Evolutionary conservation across 2,797 vertebrate species (phyloP), one percentile per base, ranked within the genome.

Genomic region (Myotis planiceps): DNA sequence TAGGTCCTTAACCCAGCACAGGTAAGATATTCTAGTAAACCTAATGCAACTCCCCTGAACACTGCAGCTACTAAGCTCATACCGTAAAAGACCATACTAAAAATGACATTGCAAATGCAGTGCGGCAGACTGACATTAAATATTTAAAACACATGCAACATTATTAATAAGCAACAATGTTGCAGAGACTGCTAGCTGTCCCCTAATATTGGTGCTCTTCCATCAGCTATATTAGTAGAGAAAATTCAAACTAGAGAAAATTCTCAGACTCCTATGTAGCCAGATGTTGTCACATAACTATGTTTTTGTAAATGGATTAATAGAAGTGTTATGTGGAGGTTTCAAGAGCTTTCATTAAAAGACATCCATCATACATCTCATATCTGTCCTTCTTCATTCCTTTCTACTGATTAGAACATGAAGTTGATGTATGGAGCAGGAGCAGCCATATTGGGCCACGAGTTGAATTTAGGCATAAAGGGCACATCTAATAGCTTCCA

Each of bases 241-340:
- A 82, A 88, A 88, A 69, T 58, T 19, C 39, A 45, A 92, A 65
- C 51, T 1, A 66, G n/a, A 93, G n/a, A 85, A 90, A 88, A 74
- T 58, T 27, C 9, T 21, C 58, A 82, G 63, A 32, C 10, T 79
- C 47, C 29, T 92, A 47, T 74, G 29, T 42, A 29, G 51, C 74
- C 63, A 87, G 72, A 51, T 47, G 5, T 53, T 68, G 32, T 25
- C 29, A 68, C 8, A 60, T 29, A 53, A 74, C 23, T 79, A 58
- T 71, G 2, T 92, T 92, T 27, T 39, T 23, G 18, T 49, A 45
- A 80, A 87, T 34, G 71, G 34, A 6, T 63, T 83, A n/a, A 19
- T 34, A 74, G 18, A 74, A 74, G 18, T 47, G 23, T 81, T 51
- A 32, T 1, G 15, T 18, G 37, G n/a, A 49, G 18, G 13, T 88